phyloP scores from a whole-genome alignment of 2,113 vertebrate species.

The Callaeas wilsoni region DNA sequence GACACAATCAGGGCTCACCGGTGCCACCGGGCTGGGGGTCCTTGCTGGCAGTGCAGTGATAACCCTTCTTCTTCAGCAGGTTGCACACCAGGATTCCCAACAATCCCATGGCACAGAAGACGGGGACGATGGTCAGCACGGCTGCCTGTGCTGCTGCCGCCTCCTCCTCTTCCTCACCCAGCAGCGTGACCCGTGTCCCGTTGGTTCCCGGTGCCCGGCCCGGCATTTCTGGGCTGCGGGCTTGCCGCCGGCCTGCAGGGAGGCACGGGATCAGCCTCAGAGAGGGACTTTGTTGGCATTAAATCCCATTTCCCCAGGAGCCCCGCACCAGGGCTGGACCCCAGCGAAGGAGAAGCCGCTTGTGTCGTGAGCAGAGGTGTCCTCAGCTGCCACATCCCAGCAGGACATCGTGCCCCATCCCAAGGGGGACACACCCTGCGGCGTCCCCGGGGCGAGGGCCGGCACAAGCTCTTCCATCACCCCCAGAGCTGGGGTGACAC shows the following conservation, averaged over 20 bases:
- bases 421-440: neutral
- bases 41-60: constrained; percentile 84
- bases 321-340: neutral
- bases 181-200: neutral
- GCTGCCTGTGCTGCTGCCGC: constrained; percentile 82
- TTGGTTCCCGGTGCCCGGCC: neutral
- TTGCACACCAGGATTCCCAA: constrained; percentile 94
- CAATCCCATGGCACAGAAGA: constrained; percentile 93
- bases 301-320: neutral
- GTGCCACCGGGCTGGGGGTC: constrained; percentile 71
- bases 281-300: neutral
- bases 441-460: rapidly evolving
- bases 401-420: neutral
- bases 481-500: neutral
- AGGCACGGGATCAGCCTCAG: neutral
- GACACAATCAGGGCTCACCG: constrained; percentile 57
- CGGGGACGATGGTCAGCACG: constrained; percentile 86
- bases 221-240: neutral
- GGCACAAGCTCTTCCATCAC: neutral
- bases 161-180: constrained; percentile 13
- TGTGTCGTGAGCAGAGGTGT: rapidly evolving
- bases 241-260: neutral
- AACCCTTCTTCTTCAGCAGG: constrained; percentile 92
- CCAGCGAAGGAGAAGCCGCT: neutral
- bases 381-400: neutral